phyloP scores from a whole-genome alignment of 2,113 vertebrate species.

The Amblyopsis rosae region DNA sequence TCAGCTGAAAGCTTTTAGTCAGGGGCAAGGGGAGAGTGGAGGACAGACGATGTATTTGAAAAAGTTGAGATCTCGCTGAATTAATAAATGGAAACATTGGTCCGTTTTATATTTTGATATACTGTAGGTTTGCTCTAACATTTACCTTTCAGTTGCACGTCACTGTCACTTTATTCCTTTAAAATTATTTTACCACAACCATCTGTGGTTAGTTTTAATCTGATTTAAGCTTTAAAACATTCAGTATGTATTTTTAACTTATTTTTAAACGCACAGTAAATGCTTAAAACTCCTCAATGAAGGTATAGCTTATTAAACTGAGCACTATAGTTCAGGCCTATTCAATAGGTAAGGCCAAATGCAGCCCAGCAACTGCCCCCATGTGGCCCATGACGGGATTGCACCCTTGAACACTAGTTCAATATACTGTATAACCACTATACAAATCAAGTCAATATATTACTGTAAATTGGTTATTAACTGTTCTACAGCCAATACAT shows the following conservation, averaged over 20 bases:
- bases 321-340: neutral
- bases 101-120: slow-evolving; percentile 56
- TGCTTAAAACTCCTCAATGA: neutral
- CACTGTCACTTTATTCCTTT: too few relatives aligned
- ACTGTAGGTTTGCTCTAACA: slow-evolving; percentile 42
- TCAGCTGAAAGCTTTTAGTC: slow-evolving; percentile 56
- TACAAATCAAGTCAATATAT: too few relatives aligned
- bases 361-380: too few relatives aligned
- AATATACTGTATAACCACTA: too few relatives aligned
- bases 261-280: neutral
- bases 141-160: slow-evolving; percentile 18
- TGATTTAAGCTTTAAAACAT: neutral
- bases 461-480: too few relatives aligned
- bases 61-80: slow-evolving; percentile 14
- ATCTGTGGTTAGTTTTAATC: slow-evolving; percentile 1
- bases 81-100: slow-evolving; percentile 36
- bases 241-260: neutral
- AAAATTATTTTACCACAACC: neutral
- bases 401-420: too few relatives aligned
- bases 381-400: too few relatives aligned
- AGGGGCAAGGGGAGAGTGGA: slow-evolving; percentile 10
- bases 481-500: too few relatives aligned
- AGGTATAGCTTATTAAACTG: neutral
- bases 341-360: too few relatives aligned
- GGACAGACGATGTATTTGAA: neutral